phyloP scores from a whole-genome alignment of 30 jellyfish, hydroid and myxozoan genomes.

The Mastigias papua region DNA sequence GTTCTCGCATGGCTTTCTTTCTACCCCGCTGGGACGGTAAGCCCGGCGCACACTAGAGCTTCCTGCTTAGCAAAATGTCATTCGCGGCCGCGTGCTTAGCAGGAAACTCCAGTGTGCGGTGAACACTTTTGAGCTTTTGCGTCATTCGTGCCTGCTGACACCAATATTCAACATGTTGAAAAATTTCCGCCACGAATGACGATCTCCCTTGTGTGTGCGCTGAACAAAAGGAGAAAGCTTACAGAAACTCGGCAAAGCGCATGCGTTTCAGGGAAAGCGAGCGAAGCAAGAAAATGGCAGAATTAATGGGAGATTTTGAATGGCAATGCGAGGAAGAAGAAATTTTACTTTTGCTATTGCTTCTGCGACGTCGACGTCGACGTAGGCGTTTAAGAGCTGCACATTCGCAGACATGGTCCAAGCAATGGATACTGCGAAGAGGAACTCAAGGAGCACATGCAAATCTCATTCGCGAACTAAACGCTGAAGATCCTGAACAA shows the following conservation, averaged over 20 bases:
- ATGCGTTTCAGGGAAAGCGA: background rate
- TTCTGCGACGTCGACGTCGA: slow-evolving; percentile 1
- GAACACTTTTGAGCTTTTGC: slow-evolving; percentile 5
- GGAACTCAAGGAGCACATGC: too few relatives aligned
- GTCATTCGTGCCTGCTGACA: slow-evolving; percentile 9
- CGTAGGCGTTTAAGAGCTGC: too few relatives aligned
- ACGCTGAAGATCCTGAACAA: slow-evolving; percentile 26
- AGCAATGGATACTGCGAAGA: too few relatives aligned
- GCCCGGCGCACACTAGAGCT: slow-evolving; percentile 23
- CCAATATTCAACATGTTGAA: slow-evolving; percentile 22
- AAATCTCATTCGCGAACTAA: slow-evolving; percentile 15
- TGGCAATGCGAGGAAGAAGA: slow-evolving; percentile 27
- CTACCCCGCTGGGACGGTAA: too few relatives aligned
- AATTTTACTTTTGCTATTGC: background rate
- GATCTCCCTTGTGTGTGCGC: slow-evolving; percentile 20
- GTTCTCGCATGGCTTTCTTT: too few relatives aligned
- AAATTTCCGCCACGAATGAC: slow-evolving; percentile 22
- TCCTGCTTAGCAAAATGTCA: slow-evolving; percentile 17
- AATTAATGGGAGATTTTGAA: background rate
- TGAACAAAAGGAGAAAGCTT: slow-evolving; percentile 16
- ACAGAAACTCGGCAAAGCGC: slow-evolving; percentile 9
- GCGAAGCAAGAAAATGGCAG: background rate
- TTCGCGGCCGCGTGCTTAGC: slow-evolving; percentile 16
- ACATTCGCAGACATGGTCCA: too few relatives aligned
- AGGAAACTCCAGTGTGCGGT: slow-evolving; percentile 8